Conservation (phyloP, 2,797 vertebrate genomes). For the Tangara arthus region DNA sequence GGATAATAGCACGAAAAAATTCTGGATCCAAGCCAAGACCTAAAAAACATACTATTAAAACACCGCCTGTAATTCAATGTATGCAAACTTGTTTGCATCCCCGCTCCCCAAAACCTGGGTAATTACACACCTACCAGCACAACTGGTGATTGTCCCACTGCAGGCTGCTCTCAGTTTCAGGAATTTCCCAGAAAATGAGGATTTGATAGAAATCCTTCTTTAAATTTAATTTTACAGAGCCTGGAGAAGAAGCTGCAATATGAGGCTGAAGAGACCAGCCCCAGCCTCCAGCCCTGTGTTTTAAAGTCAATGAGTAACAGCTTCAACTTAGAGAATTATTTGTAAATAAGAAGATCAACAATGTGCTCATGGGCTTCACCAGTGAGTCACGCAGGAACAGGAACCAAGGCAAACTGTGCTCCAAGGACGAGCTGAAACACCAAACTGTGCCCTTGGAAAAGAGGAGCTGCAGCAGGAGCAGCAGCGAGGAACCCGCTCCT, state of each 20-base stretch:
- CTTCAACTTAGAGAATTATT: background rate
- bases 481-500: background rate
- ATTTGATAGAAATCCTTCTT: background rate
- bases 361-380: background rate
- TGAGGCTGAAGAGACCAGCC: background rate
- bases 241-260: background rate
- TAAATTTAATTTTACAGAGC: background rate
- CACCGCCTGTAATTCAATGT: constrained; percentile 35
- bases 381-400: background rate
- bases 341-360: background rate
- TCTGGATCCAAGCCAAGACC: constrained; percentile 50
- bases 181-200: background rate
- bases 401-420: background rate
- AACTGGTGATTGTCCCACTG: background rate
- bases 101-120: constrained; percentile 12
- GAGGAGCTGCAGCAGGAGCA: background rate
- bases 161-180: background rate
- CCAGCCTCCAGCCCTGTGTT: background rate
- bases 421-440: background rate
- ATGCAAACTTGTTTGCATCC: constrained; percentile 44
- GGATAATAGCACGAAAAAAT: constrained; percentile 65
- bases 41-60: constrained; percentile 52
- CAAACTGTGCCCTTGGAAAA: background rate
- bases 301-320: background rate
- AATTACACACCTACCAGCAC: constrained; percentile 21